These are phyloP conservation scores for Eulemur macaco DNA, from an alignment of 2,113 vertebrate genomes.

Conservation along the genomic window DNA sequence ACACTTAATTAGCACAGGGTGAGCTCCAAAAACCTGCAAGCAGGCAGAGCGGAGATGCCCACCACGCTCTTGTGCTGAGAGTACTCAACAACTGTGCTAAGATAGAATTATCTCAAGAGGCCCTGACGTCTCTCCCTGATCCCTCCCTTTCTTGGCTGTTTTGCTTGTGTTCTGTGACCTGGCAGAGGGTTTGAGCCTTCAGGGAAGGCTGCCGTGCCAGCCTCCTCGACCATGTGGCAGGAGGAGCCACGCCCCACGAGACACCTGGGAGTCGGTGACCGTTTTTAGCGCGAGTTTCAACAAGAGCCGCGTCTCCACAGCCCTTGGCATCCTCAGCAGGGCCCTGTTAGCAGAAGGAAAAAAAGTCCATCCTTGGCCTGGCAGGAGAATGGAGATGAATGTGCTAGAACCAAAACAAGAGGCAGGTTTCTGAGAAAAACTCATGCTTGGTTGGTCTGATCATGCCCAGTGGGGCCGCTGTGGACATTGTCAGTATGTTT, in stretches of 20 bases:
- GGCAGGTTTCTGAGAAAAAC: background rate
- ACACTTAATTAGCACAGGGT: slow-evolving; percentile 73
- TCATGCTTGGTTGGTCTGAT: background rate
- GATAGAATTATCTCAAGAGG: slow-evolving; percentile 45
- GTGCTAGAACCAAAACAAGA: background rate
- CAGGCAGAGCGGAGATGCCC: slow-evolving; percentile 50
- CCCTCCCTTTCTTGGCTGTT: background rate
- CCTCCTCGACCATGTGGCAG: background rate
- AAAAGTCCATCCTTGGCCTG: background rate
- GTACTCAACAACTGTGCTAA: background rate
- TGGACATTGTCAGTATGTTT: background rate
- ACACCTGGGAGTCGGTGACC: background rate
- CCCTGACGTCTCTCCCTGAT: background rate
- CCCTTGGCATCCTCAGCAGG: background rate
- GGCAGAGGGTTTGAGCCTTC: slow-evolving; percentile 39
- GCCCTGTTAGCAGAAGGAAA: background rate
- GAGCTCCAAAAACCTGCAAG: slow-evolving; percentile 67
- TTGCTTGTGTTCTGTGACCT: background rate
- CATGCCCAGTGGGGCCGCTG: background rate
- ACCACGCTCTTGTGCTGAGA: slow-evolving; percentile 25
- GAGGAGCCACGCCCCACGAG: rapidly evolving
- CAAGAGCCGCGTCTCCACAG: background rate
- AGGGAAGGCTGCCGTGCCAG: background rate
- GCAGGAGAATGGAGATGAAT: background rate
- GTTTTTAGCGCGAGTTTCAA: background rate